Evolutionary conservation across 2,113 vertebrate species (phyloP).

Genomic region (Brachionichthys hirsutus): DNA sequence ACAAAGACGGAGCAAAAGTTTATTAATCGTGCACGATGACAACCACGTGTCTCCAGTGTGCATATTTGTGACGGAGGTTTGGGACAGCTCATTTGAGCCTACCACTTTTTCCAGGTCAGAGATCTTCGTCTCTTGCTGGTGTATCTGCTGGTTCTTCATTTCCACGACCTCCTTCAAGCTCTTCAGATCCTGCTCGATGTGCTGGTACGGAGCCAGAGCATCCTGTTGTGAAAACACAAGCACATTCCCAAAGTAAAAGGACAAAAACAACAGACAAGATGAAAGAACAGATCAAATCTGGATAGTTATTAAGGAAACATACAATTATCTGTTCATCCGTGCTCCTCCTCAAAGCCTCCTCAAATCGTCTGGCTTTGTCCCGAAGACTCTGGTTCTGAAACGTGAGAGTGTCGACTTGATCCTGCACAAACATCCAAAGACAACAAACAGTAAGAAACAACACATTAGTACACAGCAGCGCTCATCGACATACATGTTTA

Average conservation of each 20-base stretch:
- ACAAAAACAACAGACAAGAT: not conserved
- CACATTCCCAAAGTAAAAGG: conserved; percentile 2
- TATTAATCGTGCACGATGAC: conserved; percentile 35
- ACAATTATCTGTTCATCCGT: conserved; percentile 93
- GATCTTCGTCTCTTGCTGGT: conserved; percentile 94
- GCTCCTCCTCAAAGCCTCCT: conserved; percentile 91
- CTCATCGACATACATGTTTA: not conserved
- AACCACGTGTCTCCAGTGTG: not conserved
- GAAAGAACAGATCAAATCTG: too few relatives aligned
- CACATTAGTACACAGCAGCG: not conserved
- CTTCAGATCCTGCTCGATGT: conserved; percentile 92
- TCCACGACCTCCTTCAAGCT: conserved; percentile 94
- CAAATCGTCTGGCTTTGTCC: conserved; percentile 92
- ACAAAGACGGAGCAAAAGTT: conserved; percentile 54
- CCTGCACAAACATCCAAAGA: conserved; percentile 73
- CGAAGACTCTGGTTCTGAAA: conserved; percentile 92
- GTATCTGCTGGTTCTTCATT: conserved; percentile 97
- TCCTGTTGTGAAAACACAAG: conserved; percentile 71
- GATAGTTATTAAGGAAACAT: conserved; percentile 27
- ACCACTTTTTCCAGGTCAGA: conserved; percentile 94
- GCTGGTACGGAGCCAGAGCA: conserved; percentile 88
- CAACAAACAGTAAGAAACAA: not conserved
- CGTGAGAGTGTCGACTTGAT: conserved; percentile 93
- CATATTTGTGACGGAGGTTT: not conserved
- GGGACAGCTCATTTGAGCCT: conserved; percentile 63